Percentiles rank a stretch among this genome's conserved stretches.
Evolutionary conservation across 2,888 invertebrate genomes (phyloP).

Genomic region (Campoplex capitator): DNA sequence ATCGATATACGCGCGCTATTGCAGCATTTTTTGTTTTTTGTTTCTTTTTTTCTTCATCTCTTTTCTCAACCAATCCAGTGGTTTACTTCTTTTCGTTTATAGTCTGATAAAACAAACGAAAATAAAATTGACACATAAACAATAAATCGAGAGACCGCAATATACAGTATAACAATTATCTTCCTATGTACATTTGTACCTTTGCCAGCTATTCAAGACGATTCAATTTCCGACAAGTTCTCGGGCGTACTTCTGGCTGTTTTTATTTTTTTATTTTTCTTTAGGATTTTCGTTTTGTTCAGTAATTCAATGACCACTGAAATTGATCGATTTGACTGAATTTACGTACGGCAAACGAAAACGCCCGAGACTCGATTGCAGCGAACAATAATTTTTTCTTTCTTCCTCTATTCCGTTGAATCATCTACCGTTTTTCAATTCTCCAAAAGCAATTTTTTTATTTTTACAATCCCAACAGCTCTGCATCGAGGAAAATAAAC

Average conservation of each 20-base stretch:
- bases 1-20: slow-evolving; percentile 63
- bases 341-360: slow-evolving; percentile 69
- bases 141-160: slow-evolving; percentile 71
- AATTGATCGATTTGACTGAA: slow-evolving; percentile 80
- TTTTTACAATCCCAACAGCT: slow-evolving; percentile 22
- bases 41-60: background rate
- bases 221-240: slow-evolving; percentile 76
- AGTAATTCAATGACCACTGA: slow-evolving; percentile 79
- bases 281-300: slow-evolving; percentile 40
- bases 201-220: slow-evolving; percentile 82
- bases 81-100: slow-evolving; percentile 33
- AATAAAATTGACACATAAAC: slow-evolving; percentile 38
- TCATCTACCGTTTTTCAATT: background rate
- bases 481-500: background rate
- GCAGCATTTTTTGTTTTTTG: slow-evolving; percentile 36
- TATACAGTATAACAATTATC: slow-evolving; percentile 81
- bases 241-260: slow-evolving; percentile 64
- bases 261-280: slow-evolving; percentile 43
- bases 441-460: slow-evolving; percentile 32
- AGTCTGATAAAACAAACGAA: slow-evolving; percentile 24
- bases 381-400: slow-evolving; percentile 27
- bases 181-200: slow-evolving; percentile 85
- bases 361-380: slow-evolving; percentile 49
- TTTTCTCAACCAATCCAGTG: slow-evolving; percentile 56
- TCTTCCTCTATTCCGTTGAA: slow-evolving; percentile 20